Evolutionary conservation across 1,140 invertebrate genomes (phyloP), one percentile per base, ranked within the genome.

Genomic region (Atopsyche davidsoni): DNA sequence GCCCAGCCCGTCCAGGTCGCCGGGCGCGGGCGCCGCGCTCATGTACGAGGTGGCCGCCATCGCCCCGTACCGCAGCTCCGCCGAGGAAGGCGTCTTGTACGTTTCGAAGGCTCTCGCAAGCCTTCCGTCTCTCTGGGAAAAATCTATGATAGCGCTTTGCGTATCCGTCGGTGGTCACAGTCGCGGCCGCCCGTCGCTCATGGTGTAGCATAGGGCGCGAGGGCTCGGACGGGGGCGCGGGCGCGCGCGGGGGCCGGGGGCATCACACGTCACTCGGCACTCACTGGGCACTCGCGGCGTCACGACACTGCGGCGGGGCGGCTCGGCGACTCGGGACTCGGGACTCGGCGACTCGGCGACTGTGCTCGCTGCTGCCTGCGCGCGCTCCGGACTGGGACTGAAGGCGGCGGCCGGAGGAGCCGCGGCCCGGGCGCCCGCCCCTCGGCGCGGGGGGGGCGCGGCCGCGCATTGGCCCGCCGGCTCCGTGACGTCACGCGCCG

Each of bases 41-140:
- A 89, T 86, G 75, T 89, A 89, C 76, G 86, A 87, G 73, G 86
- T 87, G 66, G 71, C 73, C 76, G 86, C 85, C 86, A 88, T 87
- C 75, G 77, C 78, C 77, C 75, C 74, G 67, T 77, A 75, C 66
- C 73, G 75, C 65, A 76, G 67, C 68, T 75, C 72, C 66, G 74
- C 72, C 70, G 69, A 70, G 68, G 73, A 76, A 77, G 73, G 78
- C 73, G 75, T 77, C 76, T 78, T 80, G 77, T 75, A 75, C 73
- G 73, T 71, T 63, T 69, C 67, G 70, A 72, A 78, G 77, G 73
- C 74, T 76, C 70, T 77, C 64, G 70, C 60, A 68, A 69, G 68
- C 68, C 68, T 69, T 68, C 68, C 68, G 39, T 57, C 47, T 47
- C 56, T 51, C 44, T 58, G 51, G 38, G 56, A 58, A 54, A 54